Percentiles rank a stretch among this genome's conserved stretches.
These are phyloP conservation scores for Notocelia uddmanniana DNA, from an alignment of 2,888 invertebrate species.

Conservation along the genomic window DNA sequence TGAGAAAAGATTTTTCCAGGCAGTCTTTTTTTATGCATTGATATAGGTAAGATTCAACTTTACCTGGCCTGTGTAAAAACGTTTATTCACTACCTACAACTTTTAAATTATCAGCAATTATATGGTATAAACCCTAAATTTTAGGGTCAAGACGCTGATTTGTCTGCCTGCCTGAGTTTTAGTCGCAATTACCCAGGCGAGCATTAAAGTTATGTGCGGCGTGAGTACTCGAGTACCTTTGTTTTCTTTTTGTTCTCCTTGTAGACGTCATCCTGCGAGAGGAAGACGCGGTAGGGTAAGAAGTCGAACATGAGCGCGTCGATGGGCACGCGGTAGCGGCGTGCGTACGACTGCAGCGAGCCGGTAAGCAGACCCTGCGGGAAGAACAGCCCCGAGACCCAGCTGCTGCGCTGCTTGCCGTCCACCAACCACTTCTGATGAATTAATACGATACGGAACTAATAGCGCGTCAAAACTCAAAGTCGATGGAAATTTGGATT, in stretches of 20 bases:
- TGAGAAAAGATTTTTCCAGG: no score
- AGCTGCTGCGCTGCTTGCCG: constrained; percentile 92
- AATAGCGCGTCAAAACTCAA: no score
- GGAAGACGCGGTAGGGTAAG: constrained; percentile 80
- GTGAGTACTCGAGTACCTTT: constrained; percentile 54
- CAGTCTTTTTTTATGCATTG: no score
- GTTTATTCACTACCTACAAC: no score
- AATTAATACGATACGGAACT: background rate
- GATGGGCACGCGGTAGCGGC: constrained; percentile 94
- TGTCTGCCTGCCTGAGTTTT: no score
- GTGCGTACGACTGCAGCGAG: constrained; percentile 94
- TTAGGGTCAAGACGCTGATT: no score
- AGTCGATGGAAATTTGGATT: no score
- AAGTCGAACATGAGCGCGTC: constrained; percentile 95
- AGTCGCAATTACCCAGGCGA: no score
- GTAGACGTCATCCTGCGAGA: constrained; percentile 90
- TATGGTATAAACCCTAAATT: no score
- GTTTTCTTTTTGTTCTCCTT: constrained; percentile 63
- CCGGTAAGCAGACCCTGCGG: constrained; percentile 97
- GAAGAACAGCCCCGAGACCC: constrained; percentile 97
- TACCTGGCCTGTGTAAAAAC: no score
- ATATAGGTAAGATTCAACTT: no score
- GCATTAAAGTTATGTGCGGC: background rate
- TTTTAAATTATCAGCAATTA: no score
- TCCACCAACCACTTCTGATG: constrained; percentile 89